These are phyloP conservation scores for Leptinotarsa texana DNA, from an alignment of 1,140 invertebrate genomes.

Conservation along the genomic window DNA sequence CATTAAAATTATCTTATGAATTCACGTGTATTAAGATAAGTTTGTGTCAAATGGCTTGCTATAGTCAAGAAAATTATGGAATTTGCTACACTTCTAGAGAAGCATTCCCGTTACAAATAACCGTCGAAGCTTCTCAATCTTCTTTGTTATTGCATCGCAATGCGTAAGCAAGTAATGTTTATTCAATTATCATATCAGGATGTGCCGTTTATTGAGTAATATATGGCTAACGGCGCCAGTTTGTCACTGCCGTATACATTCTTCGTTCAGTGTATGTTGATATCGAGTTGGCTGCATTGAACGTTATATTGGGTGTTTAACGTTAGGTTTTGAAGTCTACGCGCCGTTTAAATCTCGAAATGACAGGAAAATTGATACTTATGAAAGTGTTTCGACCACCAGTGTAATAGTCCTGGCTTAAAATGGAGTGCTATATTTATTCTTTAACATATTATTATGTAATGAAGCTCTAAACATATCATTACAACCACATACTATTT, in stretches of 20 bases:
- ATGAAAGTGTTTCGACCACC: too few relatives aligned
- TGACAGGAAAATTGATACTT: not conserved
- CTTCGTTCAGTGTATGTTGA: not conserved
- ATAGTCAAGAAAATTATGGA: too few relatives aligned
- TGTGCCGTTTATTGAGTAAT: conserved; percentile 8
- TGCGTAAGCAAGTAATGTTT: conserved; percentile 3
- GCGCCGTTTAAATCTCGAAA: not conserved
- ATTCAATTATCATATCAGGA: conserved; percentile 8
- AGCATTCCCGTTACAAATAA: not conserved
- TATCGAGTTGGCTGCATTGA: not conserved
- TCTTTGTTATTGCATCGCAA: not conserved
- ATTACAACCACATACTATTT: too few relatives aligned
- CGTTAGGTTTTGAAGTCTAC: not conserved
- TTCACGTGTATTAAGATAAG: too few relatives aligned
- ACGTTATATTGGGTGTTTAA: conserved; percentile 6
- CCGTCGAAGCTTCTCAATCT: not conserved
- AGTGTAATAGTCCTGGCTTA: too few relatives aligned
- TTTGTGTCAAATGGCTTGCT: too few relatives aligned
- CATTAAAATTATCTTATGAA: too few relatives aligned
- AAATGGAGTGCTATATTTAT: too few relatives aligned
- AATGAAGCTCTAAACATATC: too few relatives aligned
- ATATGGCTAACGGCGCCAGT: not conserved
- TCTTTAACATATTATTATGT: too few relatives aligned
- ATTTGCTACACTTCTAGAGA: too few relatives aligned
- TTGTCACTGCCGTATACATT: not conserved